These are phyloP conservation scores for Myzus persicae DNA, from an alignment of 1,140 invertebrate genomes.

Conservation along the genomic window DNA sequence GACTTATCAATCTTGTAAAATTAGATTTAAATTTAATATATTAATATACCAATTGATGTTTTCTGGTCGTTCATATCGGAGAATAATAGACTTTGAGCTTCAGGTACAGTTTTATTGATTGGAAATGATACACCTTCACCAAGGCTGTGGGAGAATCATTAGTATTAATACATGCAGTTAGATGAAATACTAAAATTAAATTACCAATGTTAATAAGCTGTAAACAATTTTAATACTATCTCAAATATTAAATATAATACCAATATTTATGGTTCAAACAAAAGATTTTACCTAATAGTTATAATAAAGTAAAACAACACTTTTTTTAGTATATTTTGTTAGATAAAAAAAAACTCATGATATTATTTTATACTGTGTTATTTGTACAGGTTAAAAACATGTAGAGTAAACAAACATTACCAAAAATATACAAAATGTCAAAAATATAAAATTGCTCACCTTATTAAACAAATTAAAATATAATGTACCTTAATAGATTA, in stretches of 20 bases:
- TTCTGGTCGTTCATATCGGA: conserved; percentile 35
- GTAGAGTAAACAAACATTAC: conserved; percentile 33
- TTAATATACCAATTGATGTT: conserved; percentile 54
- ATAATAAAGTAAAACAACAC: conserved; percentile 11
- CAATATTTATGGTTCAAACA: conserved; percentile 13
- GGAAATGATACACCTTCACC: conserved; percentile 49
- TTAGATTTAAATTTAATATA: neutral
- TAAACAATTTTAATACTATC: neutral
- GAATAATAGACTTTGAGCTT: conserved; percentile 50
- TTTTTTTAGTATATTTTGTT: conserved; percentile 20
- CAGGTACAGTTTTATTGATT: conserved; percentile 42
- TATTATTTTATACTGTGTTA: conserved; percentile 39
- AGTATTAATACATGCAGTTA: conserved; percentile 53
- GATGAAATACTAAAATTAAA: neutral
- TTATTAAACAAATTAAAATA: conserved; percentile 43
- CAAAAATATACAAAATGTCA: conserved; percentile 54
- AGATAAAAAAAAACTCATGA: conserved; percentile 43
- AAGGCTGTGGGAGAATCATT: conserved; percentile 45
- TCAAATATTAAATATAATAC: neutral
- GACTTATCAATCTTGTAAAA: neutral
- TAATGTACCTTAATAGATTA: conserved; percentile 32
- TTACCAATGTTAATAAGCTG: conserved; percentile 18
- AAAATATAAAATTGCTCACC: conserved; percentile 58
- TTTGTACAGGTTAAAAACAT: conserved; percentile 33
- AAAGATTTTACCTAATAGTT: neutral